Conservation (phyloP, 2,797 vertebrate genomes). For the Trachops cirrhosus region DNA sequence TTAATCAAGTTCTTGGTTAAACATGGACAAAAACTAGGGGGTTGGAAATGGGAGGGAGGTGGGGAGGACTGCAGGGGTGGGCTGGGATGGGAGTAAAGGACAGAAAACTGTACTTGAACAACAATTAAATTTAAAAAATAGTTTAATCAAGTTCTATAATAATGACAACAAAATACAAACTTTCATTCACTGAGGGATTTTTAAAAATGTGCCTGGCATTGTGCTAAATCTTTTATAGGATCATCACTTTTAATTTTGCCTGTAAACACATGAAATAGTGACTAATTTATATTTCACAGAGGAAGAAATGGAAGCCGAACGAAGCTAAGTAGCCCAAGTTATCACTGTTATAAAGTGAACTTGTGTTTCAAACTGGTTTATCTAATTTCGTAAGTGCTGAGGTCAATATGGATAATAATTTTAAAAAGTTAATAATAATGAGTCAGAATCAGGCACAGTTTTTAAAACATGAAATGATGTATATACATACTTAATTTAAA, state of each 20-base stretch:
- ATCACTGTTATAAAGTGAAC: neutral
- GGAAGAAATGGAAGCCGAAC: neutral
- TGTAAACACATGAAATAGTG: neutral
- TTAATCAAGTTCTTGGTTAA: neutral
- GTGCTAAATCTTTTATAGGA: neutral
- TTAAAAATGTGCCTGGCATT: neutral
- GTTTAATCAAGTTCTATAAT: neutral
- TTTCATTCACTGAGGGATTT: neutral
- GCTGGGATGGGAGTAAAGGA: no score
- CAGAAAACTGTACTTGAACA: no score
- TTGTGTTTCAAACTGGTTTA: neutral
- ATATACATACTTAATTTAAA: neutral
- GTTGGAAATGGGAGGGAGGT: no score
- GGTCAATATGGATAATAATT: neutral
- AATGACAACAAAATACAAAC: neutral
- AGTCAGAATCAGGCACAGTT: neutral
- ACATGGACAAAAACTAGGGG: no score
- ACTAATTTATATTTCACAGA: conserved; percentile 5
- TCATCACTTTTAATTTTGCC: neutral
- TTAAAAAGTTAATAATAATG: neutral
- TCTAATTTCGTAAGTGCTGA: neutral
- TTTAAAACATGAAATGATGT: neutral
- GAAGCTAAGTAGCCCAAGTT: neutral
- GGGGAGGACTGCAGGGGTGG: no score
- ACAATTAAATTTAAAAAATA: neutral